Base-by-base conservation (phyloP, 2,888 invertebrate species). In the Nomada flava region DNA sequence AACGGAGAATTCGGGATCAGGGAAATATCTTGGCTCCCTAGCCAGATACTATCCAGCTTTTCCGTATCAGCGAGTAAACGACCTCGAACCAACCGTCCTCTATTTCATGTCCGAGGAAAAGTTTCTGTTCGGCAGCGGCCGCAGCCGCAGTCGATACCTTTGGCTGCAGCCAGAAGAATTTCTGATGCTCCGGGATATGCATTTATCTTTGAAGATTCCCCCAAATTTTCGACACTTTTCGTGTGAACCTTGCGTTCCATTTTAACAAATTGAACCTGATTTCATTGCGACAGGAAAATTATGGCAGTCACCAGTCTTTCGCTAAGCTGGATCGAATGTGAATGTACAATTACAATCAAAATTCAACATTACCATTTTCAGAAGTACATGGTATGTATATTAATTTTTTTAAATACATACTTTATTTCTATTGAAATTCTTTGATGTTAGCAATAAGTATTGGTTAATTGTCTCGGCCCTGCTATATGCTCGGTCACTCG, bases 11-110 rank as follows among this genome's bases (percentile, higher is more conserved):
- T 82, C 36, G 72, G 74, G 75, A 79, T 85, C 79, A 78, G 68
- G 81, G 81, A 88, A 88, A 90, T 91, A 88, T 91, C 82, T 83
- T 91, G 90, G 91, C 91, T 90, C 84, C 80, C 80, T 79, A 82
- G 89, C 90, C 88, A 92, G 91, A 90, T 90, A 86, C 88, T 84
- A 88, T 85, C 88, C 90, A 90, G 91, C 92, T 92, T 91, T 92
- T 91, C 90, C 90, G 91, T 91, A 92, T 92, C 92, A 91, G 83
- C 89, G 91, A 88, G 89, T 91, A 92, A 92, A 91, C 91, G 91
- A 91, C 90, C 89, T 87, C 85, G 88, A 91, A 89, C 88, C 85
- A 84, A 63, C 80, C 86, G 76, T 68, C 83, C 88, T 87, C 87
- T 92, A 90, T 90, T 89, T 91, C 89, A 89, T 86, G 90, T 90